A percentile compares a stretch with the other conserved stretches of the same genome.
These are phyloP conservation scores for Sternotherus odoratus DNA, from an alignment of 2,797 vertebrate genomes.

Conservation along the genomic window DNA sequence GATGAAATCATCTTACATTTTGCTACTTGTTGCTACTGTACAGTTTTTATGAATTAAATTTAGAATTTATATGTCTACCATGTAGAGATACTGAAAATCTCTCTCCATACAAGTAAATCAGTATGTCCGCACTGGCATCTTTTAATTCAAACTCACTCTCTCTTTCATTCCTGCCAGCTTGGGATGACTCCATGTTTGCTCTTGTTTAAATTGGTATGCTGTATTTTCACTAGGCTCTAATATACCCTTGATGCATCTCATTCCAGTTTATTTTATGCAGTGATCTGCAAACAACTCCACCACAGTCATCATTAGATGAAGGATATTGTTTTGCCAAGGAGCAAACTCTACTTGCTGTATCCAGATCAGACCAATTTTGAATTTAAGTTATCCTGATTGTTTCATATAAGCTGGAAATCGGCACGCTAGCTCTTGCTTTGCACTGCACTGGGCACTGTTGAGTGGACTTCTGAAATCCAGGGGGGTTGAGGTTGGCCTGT, in stretches of 20 bases:
- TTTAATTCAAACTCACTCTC: slow-evolving; percentile 2
- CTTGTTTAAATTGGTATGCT: neutral
- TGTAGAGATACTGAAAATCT: slow-evolving; percentile 21
- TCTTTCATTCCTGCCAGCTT: neutral
- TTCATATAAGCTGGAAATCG: neutral
- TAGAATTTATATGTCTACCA: slow-evolving; percentile 29
- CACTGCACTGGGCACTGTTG: rapidly evolving
- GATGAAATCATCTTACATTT: neutral
- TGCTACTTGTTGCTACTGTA: neutral
- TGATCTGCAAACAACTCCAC: neutral
- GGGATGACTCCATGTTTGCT: slow-evolving; percentile 20
- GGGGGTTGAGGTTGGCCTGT: neutral
- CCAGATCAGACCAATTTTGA: rapidly evolving
- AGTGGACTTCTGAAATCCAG: neutral
- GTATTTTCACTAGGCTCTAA: neutral
- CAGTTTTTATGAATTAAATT: neutral
- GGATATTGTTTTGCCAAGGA: neutral
- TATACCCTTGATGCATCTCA: neutral
- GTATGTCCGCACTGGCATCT: neutral
- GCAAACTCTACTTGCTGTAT: neutral
- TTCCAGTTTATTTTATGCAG: neutral
- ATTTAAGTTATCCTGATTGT: neutral
- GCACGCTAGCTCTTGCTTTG: rapidly evolving
- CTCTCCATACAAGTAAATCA: slow-evolving; percentile 12
- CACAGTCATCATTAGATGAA: neutral